phyloP scores from a whole-genome alignment of 2,113 vertebrate species.

The Crotophaga sulcirostris region DNA sequence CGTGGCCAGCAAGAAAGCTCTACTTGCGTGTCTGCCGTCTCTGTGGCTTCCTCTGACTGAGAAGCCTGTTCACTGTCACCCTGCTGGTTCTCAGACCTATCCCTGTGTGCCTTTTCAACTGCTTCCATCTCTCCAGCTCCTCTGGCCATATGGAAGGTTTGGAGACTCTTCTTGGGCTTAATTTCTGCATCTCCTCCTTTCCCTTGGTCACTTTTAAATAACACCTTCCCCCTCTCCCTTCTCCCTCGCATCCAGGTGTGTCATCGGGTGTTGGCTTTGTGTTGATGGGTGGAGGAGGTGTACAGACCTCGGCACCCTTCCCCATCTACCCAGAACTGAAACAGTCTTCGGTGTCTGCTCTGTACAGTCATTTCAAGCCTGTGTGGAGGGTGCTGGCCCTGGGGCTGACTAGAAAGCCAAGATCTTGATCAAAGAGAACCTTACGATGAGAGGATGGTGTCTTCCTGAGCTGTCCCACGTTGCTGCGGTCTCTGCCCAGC shows the following conservation, averaged over 20 bases:
- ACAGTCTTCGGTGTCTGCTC: accelerated
- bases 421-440: neutral
- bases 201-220: neutral
- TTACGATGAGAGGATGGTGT: neutral
- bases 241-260: accelerated
- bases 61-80: accelerated
- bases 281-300: neutral
- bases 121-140: neutral
- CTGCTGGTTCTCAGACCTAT: neutral
- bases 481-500: neutral
- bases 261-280: neutral
- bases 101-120: neutral
- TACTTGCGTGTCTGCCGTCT: neutral
- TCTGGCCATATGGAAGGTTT: accelerated
- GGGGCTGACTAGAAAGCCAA: neutral
- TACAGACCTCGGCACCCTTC: neutral
- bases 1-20: neutral
- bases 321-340: neutral
- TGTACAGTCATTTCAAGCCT: accelerated
- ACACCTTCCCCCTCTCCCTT: neutral
- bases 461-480: neutral
- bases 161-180: neutral
- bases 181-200: neutral
- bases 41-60: neutral
- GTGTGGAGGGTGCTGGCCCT: neutral